A percentile compares a stretch with the other conserved stretches of the same genome.
phyloP scores from a whole-genome alignment of 2,113 vertebrate species.

The Ellobius talpinus region DNA sequence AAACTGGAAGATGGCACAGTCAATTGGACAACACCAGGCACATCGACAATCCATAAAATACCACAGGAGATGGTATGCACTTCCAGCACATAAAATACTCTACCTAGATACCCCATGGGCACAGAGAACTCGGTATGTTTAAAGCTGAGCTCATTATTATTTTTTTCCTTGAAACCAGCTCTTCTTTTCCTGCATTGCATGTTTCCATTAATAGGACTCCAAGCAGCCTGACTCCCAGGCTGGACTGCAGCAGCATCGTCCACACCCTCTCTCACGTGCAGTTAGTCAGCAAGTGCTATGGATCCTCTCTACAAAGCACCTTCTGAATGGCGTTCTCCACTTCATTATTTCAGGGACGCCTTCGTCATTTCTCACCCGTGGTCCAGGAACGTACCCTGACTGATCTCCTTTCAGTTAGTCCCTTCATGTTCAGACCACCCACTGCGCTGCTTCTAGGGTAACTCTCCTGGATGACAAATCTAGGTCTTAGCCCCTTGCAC shows the following conservation, averaged over 20 bases:
- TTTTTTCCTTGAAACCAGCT: not conserved
- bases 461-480: not conserved
- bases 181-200: not conserved
- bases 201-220: conserved; percentile 3
- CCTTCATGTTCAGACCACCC: not conserved
- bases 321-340: not conserved
- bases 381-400: not conserved
- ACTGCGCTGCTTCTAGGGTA: not conserved
- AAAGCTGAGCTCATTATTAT: conserved; percentile 47
- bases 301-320: not conserved
- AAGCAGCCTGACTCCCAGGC: not conserved
- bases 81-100: conserved; percentile 29
- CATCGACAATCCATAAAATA: conserved; percentile 24
- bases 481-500: not conserved
- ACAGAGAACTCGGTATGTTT: not conserved
- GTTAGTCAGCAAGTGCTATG: not conserved
- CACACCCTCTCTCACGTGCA: not conserved
- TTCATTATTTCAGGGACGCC: conserved; percentile 23
- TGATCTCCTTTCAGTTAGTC: not conserved
- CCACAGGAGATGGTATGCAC: conserved; percentile 14
- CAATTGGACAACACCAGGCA: not conserved
- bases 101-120: not conserved
- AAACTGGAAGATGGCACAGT: conserved; percentile 7
- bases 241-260: not conserved
- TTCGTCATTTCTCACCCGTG: not conserved